Evolutionary conservation across 2,113 vertebrate genomes (phyloP).

Genomic region (Melanerpes aurifrons): DNA sequence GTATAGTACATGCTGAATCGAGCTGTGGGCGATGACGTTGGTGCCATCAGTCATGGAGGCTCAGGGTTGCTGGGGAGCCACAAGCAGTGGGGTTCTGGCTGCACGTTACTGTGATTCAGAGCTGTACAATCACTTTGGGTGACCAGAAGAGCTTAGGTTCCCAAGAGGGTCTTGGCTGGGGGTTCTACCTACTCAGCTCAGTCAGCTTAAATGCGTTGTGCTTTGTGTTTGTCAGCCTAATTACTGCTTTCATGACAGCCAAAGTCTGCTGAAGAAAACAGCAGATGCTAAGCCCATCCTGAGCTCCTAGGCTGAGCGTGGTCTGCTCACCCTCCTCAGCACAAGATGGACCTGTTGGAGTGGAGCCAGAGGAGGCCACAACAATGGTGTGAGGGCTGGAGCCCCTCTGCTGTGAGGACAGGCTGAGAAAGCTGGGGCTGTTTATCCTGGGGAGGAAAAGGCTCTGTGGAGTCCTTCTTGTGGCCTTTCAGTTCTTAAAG

Average conservation of each 20-base stretch:
- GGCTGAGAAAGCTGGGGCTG: too few relatives aligned
- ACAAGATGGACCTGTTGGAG: too few relatives aligned
- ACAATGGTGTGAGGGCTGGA: too few relatives aligned
- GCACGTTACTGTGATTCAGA: fast-evolving
- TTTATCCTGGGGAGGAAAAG: too few relatives aligned
- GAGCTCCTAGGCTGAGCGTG: background rate
- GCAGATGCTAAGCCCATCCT: background rate
- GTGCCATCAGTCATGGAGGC: background rate
- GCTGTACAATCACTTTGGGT: background rate
- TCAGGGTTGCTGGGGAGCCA: background rate
- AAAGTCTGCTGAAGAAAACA: background rate
- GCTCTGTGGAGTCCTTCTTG: too few relatives aligned
- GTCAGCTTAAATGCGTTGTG: background rate
- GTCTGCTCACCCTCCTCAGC: background rate
- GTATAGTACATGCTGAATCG: background rate
- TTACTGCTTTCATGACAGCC: background rate
- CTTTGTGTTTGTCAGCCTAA: background rate
- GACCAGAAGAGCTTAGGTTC: background rate
- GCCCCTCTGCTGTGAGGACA: too few relatives aligned
- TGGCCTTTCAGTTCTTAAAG: too few relatives aligned
- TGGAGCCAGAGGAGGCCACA: too few relatives aligned
- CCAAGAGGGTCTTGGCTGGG: background rate
- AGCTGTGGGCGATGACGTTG: background rate
- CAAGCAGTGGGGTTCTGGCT: background rate
- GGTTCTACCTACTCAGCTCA: background rate